Evolutionary conservation across 1,140 invertebrate species (phyloP).

Genomic region (Carcinoscorpius rotundicauda): DNA sequence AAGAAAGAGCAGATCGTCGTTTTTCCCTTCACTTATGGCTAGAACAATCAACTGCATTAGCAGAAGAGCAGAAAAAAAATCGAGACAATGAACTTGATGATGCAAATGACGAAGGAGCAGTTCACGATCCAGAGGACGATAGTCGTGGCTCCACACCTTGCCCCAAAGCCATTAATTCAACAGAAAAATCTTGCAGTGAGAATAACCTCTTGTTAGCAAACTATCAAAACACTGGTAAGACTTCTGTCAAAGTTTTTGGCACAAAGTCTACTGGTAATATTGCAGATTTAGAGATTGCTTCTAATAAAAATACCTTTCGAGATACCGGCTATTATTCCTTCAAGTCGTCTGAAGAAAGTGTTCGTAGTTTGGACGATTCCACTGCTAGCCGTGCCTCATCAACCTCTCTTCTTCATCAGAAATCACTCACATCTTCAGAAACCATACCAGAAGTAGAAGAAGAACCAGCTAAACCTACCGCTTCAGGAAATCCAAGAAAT

Average conservation of each 20-base stretch:
- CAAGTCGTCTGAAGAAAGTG: constrained; percentile 23
- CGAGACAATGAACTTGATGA: too few species aligned
- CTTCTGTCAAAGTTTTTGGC: constrained; percentile 14
- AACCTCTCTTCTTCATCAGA: constrained; percentile 12
- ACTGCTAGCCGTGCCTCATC: constrained; percentile 13
- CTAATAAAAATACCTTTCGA: constrained; percentile 17
- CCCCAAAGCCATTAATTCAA: constrained; percentile 10
- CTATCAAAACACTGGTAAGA: constrained; percentile 12
- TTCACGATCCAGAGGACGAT: not conserved
- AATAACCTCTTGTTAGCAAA: constrained; percentile 20
- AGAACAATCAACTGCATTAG: too few species aligned
- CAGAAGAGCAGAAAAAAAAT: too few species aligned
- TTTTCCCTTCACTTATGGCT: too few species aligned
- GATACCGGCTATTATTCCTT: constrained; percentile 26
- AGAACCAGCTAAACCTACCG: not conserved
- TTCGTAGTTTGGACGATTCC: constrained; percentile 20
- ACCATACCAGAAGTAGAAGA: constrained; percentile 26
- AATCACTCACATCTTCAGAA: constrained; percentile 19
- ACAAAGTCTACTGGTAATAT: constrained; percentile 23
- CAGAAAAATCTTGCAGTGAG: constrained; percentile 21
- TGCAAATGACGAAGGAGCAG: not conserved
- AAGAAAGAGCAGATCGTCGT: too few species aligned
- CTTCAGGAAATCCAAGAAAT: not conserved
- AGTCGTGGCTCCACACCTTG: not conserved
- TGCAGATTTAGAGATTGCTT: constrained; percentile 17